These are phyloP conservation scores for Poecilus cupreus DNA, from an alignment of 2,888 invertebrate species.

Conservation along the genomic window DNA sequence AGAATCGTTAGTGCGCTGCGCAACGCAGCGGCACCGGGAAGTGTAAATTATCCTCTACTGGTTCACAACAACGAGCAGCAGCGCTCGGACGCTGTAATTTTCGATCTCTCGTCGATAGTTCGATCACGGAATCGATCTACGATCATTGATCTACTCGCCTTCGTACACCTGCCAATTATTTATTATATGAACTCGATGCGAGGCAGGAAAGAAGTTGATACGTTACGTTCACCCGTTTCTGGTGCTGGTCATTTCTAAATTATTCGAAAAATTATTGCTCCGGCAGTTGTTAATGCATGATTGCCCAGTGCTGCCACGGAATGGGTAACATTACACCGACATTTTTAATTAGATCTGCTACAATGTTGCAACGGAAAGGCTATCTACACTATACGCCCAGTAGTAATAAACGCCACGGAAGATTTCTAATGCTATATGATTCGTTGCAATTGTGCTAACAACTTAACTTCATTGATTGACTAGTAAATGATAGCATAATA, in stretches of 20 bases:
- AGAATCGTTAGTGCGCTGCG: neutral
- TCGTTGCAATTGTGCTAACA: too few species aligned
- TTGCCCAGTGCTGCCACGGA: slow-evolving; percentile 21
- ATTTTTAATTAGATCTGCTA: slow-evolving; percentile 48
- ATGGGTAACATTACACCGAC: neutral
- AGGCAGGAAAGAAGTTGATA: slow-evolving; percentile 55
- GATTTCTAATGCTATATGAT: too few species aligned
- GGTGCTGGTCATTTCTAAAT: slow-evolving; percentile 51
- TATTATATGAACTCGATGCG: slow-evolving; percentile 51
- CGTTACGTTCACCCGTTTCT: slow-evolving; percentile 47
- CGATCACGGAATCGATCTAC: slow-evolving; percentile 67
- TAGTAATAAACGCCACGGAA: too few species aligned
- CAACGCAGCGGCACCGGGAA: slow-evolving; percentile 24
- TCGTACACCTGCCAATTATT: slow-evolving; percentile 59
- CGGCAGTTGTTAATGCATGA: slow-evolving; percentile 54
- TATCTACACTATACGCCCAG: too few species aligned
- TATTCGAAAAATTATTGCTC: slow-evolving; percentile 53
- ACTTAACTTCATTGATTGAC: too few species aligned
- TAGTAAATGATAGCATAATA: too few species aligned
- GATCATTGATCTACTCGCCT: slow-evolving; percentile 57
- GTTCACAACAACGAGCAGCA: slow-evolving; percentile 46
- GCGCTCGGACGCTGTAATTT: slow-evolving; percentile 66
- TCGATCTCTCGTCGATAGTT: slow-evolving; percentile 70
- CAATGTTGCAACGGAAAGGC: slow-evolving; percentile 20
- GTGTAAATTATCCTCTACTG: slow-evolving; percentile 58